Base-by-base conservation (phyloP, 2,888 invertebrate genomes). In the Acrocyrtus sp. region DNA sequence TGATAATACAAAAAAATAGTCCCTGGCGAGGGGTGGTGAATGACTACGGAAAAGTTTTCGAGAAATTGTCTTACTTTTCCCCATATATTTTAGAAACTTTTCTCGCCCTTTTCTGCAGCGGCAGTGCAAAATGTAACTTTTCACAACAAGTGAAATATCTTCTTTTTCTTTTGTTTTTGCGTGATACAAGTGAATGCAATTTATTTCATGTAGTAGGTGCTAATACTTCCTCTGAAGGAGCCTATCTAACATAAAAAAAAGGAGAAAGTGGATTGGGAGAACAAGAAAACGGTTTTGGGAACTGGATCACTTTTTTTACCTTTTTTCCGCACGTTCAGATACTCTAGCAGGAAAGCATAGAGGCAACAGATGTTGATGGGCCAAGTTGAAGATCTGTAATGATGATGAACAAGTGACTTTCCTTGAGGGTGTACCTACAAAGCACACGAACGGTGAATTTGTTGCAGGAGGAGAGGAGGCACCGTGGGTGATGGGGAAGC, bases 321-420 rank as follows among this genome's bases (percentile, higher is more conserved):
- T 58, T 34, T 50, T 48, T 19, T 61, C 27, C 17, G 22, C 17
- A 22, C n/a, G 43, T 60, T 60, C 26, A 5, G 22, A 24, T 29
- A 47, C 39, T 47, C 56, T 47, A n/a, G n/a, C n/a, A n/a, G n/a
- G n/a, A n/a, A 54, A 39, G 43, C 39, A 48, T 5, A 15, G 63
- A 66, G 65, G 51, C 70, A 57, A 53, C 21, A 48, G 72, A 72
- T 72, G 72, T 58, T 65, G 66, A 65, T 65, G 63, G 72, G 43
- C 58, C 72, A 65, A 72, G 60, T 72, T 51, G 65, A 65, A 60
- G 72, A 72, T 65, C 6, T 57, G 65, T 65, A 72, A 72, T 72
- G 72, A 62, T 70, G 62, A 72, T 72, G 66, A 72, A 72, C 72
- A 47, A 72, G 70, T 63, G 51, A 57, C 63, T 70, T 63, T 70